phyloP scores from a whole-genome alignment of 2,888 invertebrate genomes.

The Spodoptera exigua region DNA sequence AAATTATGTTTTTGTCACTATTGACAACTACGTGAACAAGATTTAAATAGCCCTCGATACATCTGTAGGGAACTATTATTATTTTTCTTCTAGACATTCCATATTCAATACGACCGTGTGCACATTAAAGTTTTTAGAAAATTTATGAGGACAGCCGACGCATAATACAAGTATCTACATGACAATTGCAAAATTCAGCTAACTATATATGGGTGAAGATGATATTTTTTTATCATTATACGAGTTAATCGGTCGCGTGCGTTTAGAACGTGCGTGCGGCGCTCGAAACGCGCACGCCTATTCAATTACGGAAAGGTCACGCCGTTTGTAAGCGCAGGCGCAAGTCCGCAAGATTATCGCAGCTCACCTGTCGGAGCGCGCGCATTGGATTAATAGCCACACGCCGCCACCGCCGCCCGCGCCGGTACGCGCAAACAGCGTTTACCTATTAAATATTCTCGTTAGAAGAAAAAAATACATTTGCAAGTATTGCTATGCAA shows the following conservation, averaged over 20 bases:
- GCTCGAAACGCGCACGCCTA: conserved; percentile 79
- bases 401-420: conserved; percentile 26
- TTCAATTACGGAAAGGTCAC: conserved; percentile 88
- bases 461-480: conserved; percentile 51
- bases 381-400: conserved; percentile 71
- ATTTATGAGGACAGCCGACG: conserved; percentile 40
- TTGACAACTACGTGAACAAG: conserved; percentile 32
- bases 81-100: conserved; percentile 5
- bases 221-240: conserved; percentile 55
- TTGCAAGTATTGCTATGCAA: conserved; percentile 39
- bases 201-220: conserved; percentile 40
- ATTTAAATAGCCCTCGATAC: conserved; percentile 36
- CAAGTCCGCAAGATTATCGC: conserved; percentile 85
- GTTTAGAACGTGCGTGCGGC: conserved; percentile 80
- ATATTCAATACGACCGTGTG: conserved; percentile 14
- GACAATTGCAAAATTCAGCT: conserved; percentile 29
- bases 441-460: conserved; percentile 62
- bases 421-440: conserved; percentile 39
- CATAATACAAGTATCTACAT: conserved; percentile 18
- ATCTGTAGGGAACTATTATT: conserved; percentile 1
- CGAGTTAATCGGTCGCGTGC: conserved; percentile 77
- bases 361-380: conserved; percentile 81
- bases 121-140: conserved; percentile 3
- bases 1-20: conserved; percentile 46
- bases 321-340: conserved; percentile 78